Base-by-base conservation (phyloP, 2,888 invertebrate genomes). In the Ectemnius continuus region DNA sequence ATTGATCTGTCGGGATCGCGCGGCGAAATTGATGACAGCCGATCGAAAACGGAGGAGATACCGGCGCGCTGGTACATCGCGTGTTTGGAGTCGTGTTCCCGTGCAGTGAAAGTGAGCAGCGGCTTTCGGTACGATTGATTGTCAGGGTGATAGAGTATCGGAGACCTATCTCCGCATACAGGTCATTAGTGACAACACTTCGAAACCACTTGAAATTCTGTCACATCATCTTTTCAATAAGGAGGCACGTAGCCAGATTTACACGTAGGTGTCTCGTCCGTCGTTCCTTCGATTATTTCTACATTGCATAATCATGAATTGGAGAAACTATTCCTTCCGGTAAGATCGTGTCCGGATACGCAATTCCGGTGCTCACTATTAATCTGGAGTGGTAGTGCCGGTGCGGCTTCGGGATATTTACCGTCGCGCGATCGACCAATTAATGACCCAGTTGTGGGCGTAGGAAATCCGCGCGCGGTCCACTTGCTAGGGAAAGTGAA, bases 121-220 rank as follows among this genome's bases (percentile, higher is more conserved):
- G 71, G 70, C 72, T 77, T 67, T 61, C 73, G 61, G 61, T 61
- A 62, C 78, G 82, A 81, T 81, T 79, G 79, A 81, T 81, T 73
- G 81, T 73, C 77, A 68, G 61, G 70, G 65, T 76, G 82, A 81
- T 81, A 72, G 80, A 81, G 77, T 70, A 73, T 73, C 82, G 62
- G 13, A 57, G 75, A 82, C 82, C 72, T 70, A 79, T 82, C 69
- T 73, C 61, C 68, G 56, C 67, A 65, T 63, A 65, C 47, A 69
- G 59, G 23, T 46, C 23, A 60, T 57, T 81, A 81, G 82, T 75
- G 74, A 82, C 66, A 65, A 52, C 52, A 16, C 52, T 16, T 52
- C 16, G n/a, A 14, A 14, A 13, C 52, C 52, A 5, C 52, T 16
- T 52, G 52, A 52, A 16, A 16, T 52, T 14, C 52, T 52, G 16